Evolutionary conservation across 2,888 invertebrate genomes (phyloP).

Genomic region (Noctua pronuba): DNA sequence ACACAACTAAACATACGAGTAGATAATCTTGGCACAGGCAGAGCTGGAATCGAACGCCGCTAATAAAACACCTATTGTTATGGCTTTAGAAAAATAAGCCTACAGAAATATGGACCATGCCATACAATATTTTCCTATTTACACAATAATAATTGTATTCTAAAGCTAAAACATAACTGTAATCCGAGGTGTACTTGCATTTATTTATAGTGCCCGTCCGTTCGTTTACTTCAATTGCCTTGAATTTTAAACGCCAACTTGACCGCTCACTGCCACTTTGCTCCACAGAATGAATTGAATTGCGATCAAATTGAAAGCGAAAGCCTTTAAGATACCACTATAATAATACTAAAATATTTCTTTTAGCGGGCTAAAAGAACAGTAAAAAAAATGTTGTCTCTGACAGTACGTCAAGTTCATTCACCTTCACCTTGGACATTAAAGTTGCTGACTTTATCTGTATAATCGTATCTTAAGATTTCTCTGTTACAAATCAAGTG

Average conservation of each 20-base stretch:
- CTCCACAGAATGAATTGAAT: conserved; percentile 34
- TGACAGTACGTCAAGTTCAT: background rate
- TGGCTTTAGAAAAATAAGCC: background rate
- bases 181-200: conserved; percentile 24
- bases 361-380: background rate
- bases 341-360: too few relatives aligned
- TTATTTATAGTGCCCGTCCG: conserved; percentile 3
- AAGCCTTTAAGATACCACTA: background rate
- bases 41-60: background rate
- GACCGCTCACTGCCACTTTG: conserved; percentile 29
- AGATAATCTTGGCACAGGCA: background rate
- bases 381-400: background rate
- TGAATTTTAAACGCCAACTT: conserved; percentile 1
- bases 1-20: background rate
- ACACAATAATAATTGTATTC: background rate
- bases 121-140: background rate
- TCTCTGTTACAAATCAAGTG: too few relatives aligned
- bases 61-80: background rate
- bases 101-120: background rate
- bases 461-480: too few relatives aligned
- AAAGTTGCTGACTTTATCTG: too few relatives aligned
- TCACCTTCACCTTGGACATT: background rate
- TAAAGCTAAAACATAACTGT: background rate
- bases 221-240: conserved; percentile 20
- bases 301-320: background rate